Conservation (phyloP, 2,113 vertebrate genomes). For the Protobothrops flavoviridis region DNA sequence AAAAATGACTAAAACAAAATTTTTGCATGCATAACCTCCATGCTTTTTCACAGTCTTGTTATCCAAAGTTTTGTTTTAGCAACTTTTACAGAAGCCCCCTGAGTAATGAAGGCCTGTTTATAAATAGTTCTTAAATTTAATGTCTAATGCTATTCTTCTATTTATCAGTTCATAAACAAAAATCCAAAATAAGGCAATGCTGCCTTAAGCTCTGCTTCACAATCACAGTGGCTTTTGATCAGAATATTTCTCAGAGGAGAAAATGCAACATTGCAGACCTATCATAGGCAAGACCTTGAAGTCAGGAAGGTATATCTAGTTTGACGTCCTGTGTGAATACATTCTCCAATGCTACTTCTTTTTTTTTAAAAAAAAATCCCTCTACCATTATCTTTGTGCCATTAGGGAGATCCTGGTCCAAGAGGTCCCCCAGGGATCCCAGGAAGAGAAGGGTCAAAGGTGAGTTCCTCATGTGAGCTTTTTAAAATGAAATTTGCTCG, state of each 20-base stretch:
- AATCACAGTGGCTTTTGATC: constrained; percentile 20
- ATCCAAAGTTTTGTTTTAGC: not conserved
- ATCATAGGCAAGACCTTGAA: constrained; percentile 63
- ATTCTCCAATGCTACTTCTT: not conserved
- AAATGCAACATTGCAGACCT: constrained; percentile 66
- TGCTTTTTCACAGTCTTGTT: not conserved
- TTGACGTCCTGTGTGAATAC: not conserved
- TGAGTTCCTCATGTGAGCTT: constrained; percentile 59
- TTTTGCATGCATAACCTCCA: not conserved
- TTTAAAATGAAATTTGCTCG: not conserved
- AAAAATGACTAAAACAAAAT: not conserved
- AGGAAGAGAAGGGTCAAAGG: constrained; percentile 95
- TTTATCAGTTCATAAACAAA: not conserved
- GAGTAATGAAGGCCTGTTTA: not conserved
- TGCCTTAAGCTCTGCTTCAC: not conserved
- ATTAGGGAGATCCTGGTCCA: constrained; percentile 84
- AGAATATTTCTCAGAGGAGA: constrained; percentile 79
- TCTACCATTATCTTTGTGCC: not conserved
- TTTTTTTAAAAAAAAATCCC: not conserved
- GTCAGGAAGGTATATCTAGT: constrained; percentile 67
- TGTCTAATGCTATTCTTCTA: not conserved
- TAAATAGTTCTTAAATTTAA: not conserved
- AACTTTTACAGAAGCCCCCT: not conserved
- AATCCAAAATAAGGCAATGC: not conserved
- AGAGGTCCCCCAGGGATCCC: constrained; percentile 89